Base-by-base conservation (phyloP, 2,888 invertebrate genomes). In the Eurytoma californica region DNA sequence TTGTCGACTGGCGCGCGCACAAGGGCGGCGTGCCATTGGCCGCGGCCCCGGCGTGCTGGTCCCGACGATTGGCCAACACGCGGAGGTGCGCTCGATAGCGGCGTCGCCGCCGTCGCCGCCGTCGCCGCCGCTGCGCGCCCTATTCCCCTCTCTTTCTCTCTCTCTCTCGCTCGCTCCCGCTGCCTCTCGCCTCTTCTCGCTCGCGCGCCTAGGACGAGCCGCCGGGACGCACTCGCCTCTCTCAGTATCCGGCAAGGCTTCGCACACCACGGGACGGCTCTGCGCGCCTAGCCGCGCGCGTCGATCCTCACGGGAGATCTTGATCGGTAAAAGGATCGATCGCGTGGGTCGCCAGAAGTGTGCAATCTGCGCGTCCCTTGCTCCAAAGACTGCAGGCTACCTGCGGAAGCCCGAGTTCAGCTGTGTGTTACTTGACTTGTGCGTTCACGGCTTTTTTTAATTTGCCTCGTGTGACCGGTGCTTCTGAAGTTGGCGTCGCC, bases 221-320 rank as follows among this genome's bases (percentile, higher is more conserved):
- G 16, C 73, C 63, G 72, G 18, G 53, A 39, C 68, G 28, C 79
- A 80, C 83, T 82, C 82, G 81, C 68, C 79, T 79, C 76, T 86
- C 85, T 86, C 88, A 89, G 89, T 89, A 88, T 88, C 88, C 89
- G 89, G 89, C 87, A 88, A 88, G 87, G 85, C 86, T 86, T 90
- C 75, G 79, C 87, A 86, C 84, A 86, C 84, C 9, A 85, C 85
- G 86, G 86, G 86, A 86, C 85, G 86, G 81, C 82, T 85, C 47
- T 53, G 67, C 20, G 9, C 28, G 18, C 3, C 53, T 67, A 53
- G 24, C 3, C 49, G 13, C 12, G 20, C 18, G 14, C 13, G 3
- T n/a, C 16, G 5, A 55, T 14, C 16, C 28, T 12, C 60, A 16
- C 60, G 60, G 24, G 60, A 24, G 24, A 24, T 7, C 20, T 24